Evolutionary conservation across 2,888 invertebrate genomes (phyloP).

Genomic region (Zaprionus bogoriensis): DNA sequence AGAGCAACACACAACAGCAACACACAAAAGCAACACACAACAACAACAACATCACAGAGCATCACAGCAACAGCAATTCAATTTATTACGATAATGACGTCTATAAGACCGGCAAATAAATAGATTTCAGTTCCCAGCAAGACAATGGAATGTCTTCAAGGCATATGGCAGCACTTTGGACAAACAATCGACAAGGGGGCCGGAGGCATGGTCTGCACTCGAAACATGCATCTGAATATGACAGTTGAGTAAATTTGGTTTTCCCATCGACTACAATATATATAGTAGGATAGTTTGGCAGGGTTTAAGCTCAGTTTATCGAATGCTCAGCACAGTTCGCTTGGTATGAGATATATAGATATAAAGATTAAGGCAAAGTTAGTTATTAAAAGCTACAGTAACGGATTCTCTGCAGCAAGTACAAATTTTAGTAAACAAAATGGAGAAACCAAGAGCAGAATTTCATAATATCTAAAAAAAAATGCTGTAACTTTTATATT

Average conservation of each 20-base stretch:
- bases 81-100: constrained; percentile 31
- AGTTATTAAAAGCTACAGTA: too few species aligned
- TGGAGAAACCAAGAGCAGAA: too few species aligned
- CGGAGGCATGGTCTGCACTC: not conserved
- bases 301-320: not conserved
- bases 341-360: too few species aligned
- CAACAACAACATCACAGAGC: constrained; percentile 4
- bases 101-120: constrained; percentile 24
- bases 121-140: constrained; percentile 16
- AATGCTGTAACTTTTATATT: too few species aligned
- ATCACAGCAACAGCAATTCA: constrained; percentile 17
- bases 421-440: too few species aligned
- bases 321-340: too few species aligned
- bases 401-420: too few species aligned
- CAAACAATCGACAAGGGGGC: too few species aligned
- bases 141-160: not conserved
- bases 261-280: too few species aligned
- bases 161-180: constrained; percentile 17
- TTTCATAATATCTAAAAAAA: too few species aligned
- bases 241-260: not conserved
- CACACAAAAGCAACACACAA: constrained; percentile 5
- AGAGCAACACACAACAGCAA: constrained; percentile 1
- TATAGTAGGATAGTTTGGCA: too few species aligned
- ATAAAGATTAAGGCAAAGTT: too few species aligned
- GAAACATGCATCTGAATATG: not conserved